A percentile compares a stretch with the other conserved stretches of the same genome.
Conservation (phyloP, 2,797 vertebrate genomes). For the Cephalopachus bancanus region DNA sequence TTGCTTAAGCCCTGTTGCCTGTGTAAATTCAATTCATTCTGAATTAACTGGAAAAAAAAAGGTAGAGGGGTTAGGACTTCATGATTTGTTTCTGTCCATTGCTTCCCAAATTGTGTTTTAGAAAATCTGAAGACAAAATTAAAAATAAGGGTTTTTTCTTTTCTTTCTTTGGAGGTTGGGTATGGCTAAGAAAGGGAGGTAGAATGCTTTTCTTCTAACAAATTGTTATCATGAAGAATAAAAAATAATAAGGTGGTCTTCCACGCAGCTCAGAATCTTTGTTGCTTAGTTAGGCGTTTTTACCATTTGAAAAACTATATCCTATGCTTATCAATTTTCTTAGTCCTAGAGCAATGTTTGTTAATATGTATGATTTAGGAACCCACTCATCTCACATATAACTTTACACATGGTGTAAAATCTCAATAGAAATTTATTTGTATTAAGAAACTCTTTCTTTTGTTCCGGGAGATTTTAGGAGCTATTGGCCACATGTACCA, state of each 20-base stretch:
- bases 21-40: slow-evolving; percentile 75
- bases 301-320: slow-evolving; percentile 53
- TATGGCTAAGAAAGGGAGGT: not conserved
- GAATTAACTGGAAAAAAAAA: slow-evolving; percentile 62
- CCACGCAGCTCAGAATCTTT: not conserved
- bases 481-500: not conserved
- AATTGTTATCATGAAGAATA: not conserved
- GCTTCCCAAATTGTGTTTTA: slow-evolving; percentile 69
- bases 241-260: not conserved
- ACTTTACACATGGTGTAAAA: slow-evolving; percentile 46
- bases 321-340: slow-evolving; percentile 37
- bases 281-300: slow-evolving; percentile 54
- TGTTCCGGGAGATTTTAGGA: slow-evolving; percentile 35
- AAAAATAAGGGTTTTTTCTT: slow-evolving; percentile 14
- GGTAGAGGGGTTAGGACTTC: not conserved
- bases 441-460: slow-evolving; percentile 38
- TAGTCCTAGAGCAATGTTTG: slow-evolving; percentile 39
- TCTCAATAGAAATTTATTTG: slow-evolving; percentile 12
- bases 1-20: slow-evolving; percentile 78
- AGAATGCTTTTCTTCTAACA: slow-evolving; percentile 17
- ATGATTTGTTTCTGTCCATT: slow-evolving; percentile 47
- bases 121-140: slow-evolving; percentile 27
- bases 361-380: slow-evolving; percentile 30
- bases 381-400: not conserved
- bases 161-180: not conserved